Base-by-base conservation (phyloP, 64 coral and sea anemone species). In the Pocillopora damicornis region DNA sequence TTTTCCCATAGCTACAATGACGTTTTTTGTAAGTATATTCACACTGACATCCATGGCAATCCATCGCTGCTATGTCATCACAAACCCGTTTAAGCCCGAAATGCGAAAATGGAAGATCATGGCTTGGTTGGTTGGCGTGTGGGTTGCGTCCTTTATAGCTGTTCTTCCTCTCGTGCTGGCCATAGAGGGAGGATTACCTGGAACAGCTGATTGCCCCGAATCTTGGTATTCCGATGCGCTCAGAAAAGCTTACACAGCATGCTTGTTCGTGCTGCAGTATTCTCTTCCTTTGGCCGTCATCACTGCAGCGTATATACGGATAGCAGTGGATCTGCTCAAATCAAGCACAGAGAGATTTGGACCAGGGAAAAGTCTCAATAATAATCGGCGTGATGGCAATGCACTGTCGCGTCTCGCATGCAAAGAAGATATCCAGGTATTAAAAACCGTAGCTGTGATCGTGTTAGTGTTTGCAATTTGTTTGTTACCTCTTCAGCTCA, bases 1-100 rank as follows among this genome's bases (percentile, higher is more conserved):
- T 74, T 20, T 76, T 1, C 83, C 81, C 8, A 34, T 87, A 4
- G 86, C 76, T 37, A 92, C 90, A 4, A 87, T 87, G 83, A 92
- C 90, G 38, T 92, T 87, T 73, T 92, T 79, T 38, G 66, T 92
- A 9, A 92, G 90, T 60, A 67, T 92, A 9, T 92, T 87, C 61
- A 92, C 90, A 23, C 51, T 92, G 30, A 92, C 90, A 11, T 92
- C 76, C 7, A 92, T 92, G 90, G 83, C 90, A 22, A 73, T 92
- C 8, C 90, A 92, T 35, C 82, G 90, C 8, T 92, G 83, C 37
- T 87, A 87, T 61, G 90, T 92, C 65, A 92, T 92, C 26, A 65
- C 86, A 60, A 92, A 92, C 45, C 90, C 90, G 1, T 92, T 92
- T 58, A 92, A 87, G 58, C 90, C 90, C 1, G 90, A 86, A 23